A percentile compares a stretch with the other conserved stretches of the same genome.
Conservation (phyloP, 30 jellyfish, hydroid and myxozoan species). For the Hydractinia echinata region DNA sequence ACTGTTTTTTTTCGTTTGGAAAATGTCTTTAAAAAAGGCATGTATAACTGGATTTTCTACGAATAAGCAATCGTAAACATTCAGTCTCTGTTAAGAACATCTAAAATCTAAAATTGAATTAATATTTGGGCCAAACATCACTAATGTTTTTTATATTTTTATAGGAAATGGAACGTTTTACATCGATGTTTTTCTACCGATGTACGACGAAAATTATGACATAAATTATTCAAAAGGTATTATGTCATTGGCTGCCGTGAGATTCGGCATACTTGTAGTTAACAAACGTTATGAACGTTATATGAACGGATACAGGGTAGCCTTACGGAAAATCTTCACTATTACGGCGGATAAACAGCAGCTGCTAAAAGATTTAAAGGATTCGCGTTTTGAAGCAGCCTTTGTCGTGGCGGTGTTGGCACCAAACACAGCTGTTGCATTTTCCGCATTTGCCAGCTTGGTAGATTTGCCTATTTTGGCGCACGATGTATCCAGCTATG, state of each 20-base stretch:
- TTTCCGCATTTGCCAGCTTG: neutral
- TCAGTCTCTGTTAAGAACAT: too few relatives aligned
- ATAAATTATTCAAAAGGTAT: constrained; percentile 44
- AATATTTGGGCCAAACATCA: too few relatives aligned
- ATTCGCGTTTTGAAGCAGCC: neutral
- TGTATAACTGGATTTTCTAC: too few relatives aligned
- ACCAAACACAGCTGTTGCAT: neutral
- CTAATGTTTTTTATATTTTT: neutral
- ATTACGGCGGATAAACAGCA: neutral
- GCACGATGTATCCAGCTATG: neutral
- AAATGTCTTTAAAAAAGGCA: too few relatives aligned
- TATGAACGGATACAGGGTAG: neutral
- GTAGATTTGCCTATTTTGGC: too few relatives aligned
- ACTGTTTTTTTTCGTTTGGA: too few relatives aligned
- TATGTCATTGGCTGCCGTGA: constrained; percentile 76
- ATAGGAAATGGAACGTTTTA: constrained; percentile 33
- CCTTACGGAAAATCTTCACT: neutral
- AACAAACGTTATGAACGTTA: neutral
- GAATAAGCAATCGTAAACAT: too few relatives aligned
- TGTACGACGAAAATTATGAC: neutral
- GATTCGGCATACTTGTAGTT: constrained; percentile 22
- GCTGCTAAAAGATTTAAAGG: neutral
- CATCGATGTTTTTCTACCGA: constrained; percentile 22
- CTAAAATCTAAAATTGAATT: too few relatives aligned
- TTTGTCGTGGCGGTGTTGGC: neutral